Base-by-base conservation (phyloP, 1,140 invertebrate species). In the Melitaea cinxia region DNA sequence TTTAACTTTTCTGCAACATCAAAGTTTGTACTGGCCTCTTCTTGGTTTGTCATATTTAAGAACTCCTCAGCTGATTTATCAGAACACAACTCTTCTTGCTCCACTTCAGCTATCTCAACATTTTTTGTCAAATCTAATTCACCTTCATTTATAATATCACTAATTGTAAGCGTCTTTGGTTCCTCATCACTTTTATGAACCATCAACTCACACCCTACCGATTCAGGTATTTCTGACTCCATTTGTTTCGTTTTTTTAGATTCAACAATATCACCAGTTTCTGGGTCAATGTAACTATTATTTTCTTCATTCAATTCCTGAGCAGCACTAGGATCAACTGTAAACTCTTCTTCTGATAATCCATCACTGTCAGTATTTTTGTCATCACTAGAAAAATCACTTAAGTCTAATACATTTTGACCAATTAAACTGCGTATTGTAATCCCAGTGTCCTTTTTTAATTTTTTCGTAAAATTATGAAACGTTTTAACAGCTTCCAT, bases 1-100 rank as follows among this genome's bases (percentile, higher is more conserved):
- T 93, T 92, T 33, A 93, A 76, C 71, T 93, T 93, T 56, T 93
- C 92, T 37, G 91, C 91, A 30, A 93, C 91, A 73, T 93, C 92
- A 80, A 82, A 89, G 52, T 88, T 86, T 54, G 88, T 79, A 63
- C 80, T 88, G 26, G 56, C 79, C 14, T 88, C 87, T 30, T 88
- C 88, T 55, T 83, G 76, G 57, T 89, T 72, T 39, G 65, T 84
- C 10, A 91, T 79, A 30, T 76, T 78, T 57, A 91, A 77, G 26
- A 88, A 71, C 4, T 90, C 89, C 45, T 85, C 85, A 15, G 79
- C 70, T n/a, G 73, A 72, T 70, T 88, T 89, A 14, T 86, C 88
- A 65, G 89, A 69, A 74, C 88, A 91, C 37, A 91, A 61, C 33
- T 91, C 88, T 80, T 86, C 80, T 55, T 80, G 83, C 56, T 91